phyloP scores from a whole-genome alignment of 1,140 invertebrate species.

The Pomacea maculata region DNA sequence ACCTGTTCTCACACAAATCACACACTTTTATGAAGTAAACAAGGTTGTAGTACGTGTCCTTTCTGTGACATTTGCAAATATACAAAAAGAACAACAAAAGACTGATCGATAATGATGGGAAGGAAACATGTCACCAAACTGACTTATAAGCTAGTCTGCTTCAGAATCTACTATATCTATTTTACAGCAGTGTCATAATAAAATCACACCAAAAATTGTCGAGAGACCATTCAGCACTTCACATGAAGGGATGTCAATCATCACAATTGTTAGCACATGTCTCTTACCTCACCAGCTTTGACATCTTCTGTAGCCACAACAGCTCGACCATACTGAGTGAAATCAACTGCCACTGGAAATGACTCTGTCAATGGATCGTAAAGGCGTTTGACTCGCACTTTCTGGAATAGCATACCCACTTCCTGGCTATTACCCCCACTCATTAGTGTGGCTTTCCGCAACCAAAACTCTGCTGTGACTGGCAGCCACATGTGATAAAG shows the following conservation, averaged over 20 bases:
- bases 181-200: too few relatives aligned
- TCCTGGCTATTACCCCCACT: conserved; percentile 42
- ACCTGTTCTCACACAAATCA: conserved; percentile 26
- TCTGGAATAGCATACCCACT: conserved; percentile 52
- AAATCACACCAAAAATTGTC: too few relatives aligned
- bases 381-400: conserved; percentile 52
- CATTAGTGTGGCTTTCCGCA: conserved; percentile 49
- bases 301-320: conserved; percentile 47
- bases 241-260: too few relatives aligned
- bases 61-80: too few relatives aligned
- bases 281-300: conserved; percentile 37
- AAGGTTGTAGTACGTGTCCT: too few relatives aligned
- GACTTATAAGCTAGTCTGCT: too few relatives aligned
- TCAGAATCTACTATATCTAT: too few relatives aligned
- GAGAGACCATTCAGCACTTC: too few relatives aligned
- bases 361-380: conserved; percentile 53
- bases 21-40: too few relatives aligned
- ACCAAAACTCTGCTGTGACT: conserved; percentile 59
- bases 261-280: conserved; percentile 1
- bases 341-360: conserved; percentile 52
- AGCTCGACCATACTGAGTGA: conserved; percentile 50
- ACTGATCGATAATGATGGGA: too few relatives aligned
- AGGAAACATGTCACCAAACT: too few relatives aligned
- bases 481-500: conserved; percentile 46
- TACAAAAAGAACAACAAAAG: too few relatives aligned